Conservation (phyloP, 2,888 invertebrate species). For the Trypoxylon attenuatum region DNA sequence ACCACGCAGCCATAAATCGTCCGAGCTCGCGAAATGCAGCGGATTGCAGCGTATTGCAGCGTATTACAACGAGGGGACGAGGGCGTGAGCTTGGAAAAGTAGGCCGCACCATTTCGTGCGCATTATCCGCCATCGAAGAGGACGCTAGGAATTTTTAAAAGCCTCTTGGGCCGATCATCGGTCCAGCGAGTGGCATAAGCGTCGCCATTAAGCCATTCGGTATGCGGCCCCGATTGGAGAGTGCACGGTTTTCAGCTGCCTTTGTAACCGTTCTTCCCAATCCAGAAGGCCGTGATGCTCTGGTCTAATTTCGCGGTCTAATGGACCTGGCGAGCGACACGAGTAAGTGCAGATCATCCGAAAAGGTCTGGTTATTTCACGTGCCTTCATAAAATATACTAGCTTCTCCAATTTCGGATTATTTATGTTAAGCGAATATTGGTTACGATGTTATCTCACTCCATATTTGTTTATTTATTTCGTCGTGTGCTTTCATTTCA, state of each 20-base stretch:
- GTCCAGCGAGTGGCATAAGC: constrained; percentile 11
- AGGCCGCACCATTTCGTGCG: constrained; percentile 26
- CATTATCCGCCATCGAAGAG: constrained; percentile 11
- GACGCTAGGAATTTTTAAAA: constrained; percentile 27
- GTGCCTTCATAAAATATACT: constrained; percentile 5
- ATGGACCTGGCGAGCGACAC: constrained; percentile 15
- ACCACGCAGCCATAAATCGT: not conserved
- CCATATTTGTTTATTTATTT: too few relatives aligned
- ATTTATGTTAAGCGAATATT: too few relatives aligned
- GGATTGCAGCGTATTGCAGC: not conserved
- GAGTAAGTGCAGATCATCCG: not conserved
- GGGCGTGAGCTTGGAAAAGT: constrained; percentile 27
- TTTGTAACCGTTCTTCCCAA: not conserved
- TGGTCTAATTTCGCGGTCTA: constrained; percentile 17
- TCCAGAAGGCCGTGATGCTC: not conserved
- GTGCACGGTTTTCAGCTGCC: not conserved
- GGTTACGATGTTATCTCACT: too few relatives aligned
- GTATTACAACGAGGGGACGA: too few relatives aligned
- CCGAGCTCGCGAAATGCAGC: not conserved
- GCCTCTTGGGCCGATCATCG: constrained; percentile 16
- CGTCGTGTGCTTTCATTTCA: too few relatives aligned
- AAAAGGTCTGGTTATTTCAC: not conserved
- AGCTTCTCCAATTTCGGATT: too few relatives aligned
- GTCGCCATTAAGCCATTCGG: constrained; percentile 26
- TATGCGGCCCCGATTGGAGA: not conserved